These are phyloP conservation scores for Semibalanus balanoides DNA, from an alignment of 1,140 invertebrate species.

Conservation along the genomic window DNA sequence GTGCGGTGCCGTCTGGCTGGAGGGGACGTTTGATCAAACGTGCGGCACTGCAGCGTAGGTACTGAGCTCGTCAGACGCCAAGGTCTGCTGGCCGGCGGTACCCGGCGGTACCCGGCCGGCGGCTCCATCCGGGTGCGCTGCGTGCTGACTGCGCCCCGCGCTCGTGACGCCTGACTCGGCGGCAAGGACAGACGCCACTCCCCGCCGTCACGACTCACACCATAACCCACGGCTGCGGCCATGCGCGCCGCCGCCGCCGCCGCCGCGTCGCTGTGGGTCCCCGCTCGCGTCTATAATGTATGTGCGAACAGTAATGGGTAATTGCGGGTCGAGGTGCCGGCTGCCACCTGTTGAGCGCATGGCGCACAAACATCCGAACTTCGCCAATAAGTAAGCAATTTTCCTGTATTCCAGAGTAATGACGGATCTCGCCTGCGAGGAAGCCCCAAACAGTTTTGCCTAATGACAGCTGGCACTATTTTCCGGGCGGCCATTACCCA, in stretches of 20 bases:
- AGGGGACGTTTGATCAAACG: too few species aligned
- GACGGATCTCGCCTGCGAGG: background rate
- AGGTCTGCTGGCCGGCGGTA: too few species aligned
- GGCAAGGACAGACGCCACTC: background rate
- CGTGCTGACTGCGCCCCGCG: too few species aligned
- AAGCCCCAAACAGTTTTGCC: background rate
- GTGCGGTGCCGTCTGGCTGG: too few species aligned
- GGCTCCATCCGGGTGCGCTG: too few species aligned
- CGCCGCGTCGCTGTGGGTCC: too few species aligned
- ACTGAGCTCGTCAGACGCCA: too few species aligned
- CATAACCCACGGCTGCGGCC: background rate
- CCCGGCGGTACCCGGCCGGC: too few species aligned
- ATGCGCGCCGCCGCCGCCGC: too few species aligned
- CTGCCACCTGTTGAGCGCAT: background rate
- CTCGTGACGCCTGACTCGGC: too few species aligned
- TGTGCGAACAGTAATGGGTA: background rate
- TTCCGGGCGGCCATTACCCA: background rate
- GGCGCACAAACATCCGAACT: background rate
- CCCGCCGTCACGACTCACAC: too few species aligned
- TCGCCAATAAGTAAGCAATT: background rate
- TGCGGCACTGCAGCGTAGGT: too few species aligned
- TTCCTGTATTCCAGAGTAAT: background rate
- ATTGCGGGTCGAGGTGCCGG: background rate
- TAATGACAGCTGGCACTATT: background rate
- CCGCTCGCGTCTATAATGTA: background rate